Conservation (phyloP, 2,113 vertebrate species). For the Dasypus novemcinctus region DNA sequence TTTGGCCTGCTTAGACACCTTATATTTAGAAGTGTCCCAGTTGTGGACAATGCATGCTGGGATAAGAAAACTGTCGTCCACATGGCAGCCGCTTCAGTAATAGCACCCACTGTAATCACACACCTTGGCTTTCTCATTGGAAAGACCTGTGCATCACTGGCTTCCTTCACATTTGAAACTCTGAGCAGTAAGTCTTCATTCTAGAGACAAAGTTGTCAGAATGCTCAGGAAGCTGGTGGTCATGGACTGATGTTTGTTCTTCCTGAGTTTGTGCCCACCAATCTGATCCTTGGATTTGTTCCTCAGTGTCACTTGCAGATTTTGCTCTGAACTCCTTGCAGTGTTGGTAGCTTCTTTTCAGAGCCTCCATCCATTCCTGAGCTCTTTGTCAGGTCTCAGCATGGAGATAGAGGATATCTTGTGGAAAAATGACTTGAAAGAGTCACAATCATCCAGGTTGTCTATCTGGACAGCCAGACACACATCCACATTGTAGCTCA, state of each 20-base stretch:
- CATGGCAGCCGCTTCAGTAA: conserved; percentile 95
- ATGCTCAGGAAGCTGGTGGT: conserved; percentile 98
- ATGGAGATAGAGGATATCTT: conserved; percentile 90
- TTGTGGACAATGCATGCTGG: conserved; percentile 97
- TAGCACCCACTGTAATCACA: conserved; percentile 99
- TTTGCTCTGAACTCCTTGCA: conserved; percentile 81
- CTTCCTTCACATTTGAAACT: conserved; percentile 99
- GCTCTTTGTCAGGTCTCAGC: conserved; percentile 90
- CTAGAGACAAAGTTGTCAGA: conserved; percentile 93
- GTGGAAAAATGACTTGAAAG: conserved; percentile 91
- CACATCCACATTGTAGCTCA: conserved; percentile 87
- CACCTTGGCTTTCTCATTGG: conserved; percentile 94
- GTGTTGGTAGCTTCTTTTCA: conserved; percentile 85
- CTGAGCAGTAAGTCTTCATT: conserved; percentile 96
- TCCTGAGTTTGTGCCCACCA: conserved; percentile 76
- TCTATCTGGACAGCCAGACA: conserved; percentile 90
- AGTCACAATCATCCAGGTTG: conserved; percentile 85
- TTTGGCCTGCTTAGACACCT: no score
- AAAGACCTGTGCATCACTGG: conserved; percentile 92
- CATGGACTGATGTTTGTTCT: conserved; percentile 93
- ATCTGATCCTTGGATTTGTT: conserved; percentile 84
- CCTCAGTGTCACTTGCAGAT: conserved; percentile 87
- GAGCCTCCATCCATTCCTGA: conserved; percentile 92
- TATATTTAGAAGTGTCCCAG: conserved; percentile 97
- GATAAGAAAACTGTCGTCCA: conserved; percentile 96